Percentiles rank a stretch among this genome's conserved stretches.
Conservation (phyloP, 2,113 vertebrate species). For the Calidris pygmaea region DNA sequence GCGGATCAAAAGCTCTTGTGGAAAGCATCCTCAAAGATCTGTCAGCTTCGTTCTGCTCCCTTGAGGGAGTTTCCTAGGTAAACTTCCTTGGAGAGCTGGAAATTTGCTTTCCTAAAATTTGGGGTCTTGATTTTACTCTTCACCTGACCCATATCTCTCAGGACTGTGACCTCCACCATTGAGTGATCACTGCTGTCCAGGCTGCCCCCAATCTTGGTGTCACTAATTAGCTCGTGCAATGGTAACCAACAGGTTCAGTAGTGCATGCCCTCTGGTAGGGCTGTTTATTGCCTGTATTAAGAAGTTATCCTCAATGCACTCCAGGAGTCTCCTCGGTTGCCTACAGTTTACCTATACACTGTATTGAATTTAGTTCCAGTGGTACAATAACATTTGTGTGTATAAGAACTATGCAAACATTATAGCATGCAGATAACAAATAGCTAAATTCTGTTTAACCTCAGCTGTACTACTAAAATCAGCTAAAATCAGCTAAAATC, state of each 20-base stretch:
- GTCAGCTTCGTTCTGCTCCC: neutral
- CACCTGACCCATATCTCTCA: neutral
- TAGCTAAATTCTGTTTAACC: neutral
- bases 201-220: neutral
- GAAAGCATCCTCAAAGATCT: neutral
- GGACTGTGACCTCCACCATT: neutral
- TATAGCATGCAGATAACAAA: neutral
- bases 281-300: neutral
- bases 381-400: neutral
- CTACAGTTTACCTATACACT: neutral
- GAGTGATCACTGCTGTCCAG: neutral
- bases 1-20: neutral
- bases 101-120: neutral
- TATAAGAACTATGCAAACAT: neutral
- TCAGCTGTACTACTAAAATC: neutral
- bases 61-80: neutral
- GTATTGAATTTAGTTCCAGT: neutral
- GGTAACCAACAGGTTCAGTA: neutral
- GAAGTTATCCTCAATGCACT: neutral
- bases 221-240: neutral
- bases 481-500: neutral
- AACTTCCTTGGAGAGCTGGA: neutral
- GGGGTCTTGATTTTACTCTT: neutral
- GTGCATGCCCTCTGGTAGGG: accelerated
- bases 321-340: too few relatives aligned